Conservation (phyloP, 2,113 vertebrate species). For the Oryzias curvinotus region DNA sequence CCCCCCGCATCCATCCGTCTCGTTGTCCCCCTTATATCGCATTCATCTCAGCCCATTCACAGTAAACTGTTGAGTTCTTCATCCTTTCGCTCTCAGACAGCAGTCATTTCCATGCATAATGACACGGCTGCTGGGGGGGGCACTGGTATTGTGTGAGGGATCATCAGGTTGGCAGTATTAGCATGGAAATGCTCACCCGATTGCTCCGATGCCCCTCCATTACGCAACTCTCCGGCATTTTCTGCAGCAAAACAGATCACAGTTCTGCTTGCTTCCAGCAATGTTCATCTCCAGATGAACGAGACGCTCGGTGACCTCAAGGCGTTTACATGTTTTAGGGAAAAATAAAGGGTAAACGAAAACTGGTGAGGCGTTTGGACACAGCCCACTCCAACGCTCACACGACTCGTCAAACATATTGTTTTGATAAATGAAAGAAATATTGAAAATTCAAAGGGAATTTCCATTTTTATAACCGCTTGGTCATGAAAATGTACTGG, state of each 20-base stretch:
- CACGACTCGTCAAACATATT: too few species aligned
- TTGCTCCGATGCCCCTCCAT: constrained; percentile 66
- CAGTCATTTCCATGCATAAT: constrained; percentile 75
- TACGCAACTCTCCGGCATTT: constrained; percentile 52
- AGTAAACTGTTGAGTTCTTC: constrained; percentile 56
- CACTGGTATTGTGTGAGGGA: constrained; percentile 55
- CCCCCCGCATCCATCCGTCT: constrained; percentile 9
- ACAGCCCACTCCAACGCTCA: too few species aligned
- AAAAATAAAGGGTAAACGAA: too few species aligned
- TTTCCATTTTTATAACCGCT: too few species aligned
- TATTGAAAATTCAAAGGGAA: too few species aligned
- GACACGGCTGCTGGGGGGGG: constrained; percentile 27
- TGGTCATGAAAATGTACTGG: too few species aligned
- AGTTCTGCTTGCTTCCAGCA: constrained; percentile 35
- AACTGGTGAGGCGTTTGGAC: too few species aligned
- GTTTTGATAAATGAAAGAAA: too few species aligned
- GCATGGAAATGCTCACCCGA: constrained; percentile 65
- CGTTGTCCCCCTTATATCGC: constrained; percentile 22
- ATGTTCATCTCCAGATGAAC: too few species aligned
- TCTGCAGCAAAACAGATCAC: constrained; percentile 51
- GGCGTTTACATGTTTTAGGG: too few species aligned
- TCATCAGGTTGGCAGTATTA: constrained; percentile 72
- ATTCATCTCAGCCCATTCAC: constrained; percentile 56
- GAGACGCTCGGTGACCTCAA: too few species aligned
- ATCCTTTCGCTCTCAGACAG: constrained; percentile 58